These are phyloP conservation scores for Sphaeramia orbicularis DNA, from an alignment of 2,797 vertebrate genomes.

Conservation along the genomic window DNA sequence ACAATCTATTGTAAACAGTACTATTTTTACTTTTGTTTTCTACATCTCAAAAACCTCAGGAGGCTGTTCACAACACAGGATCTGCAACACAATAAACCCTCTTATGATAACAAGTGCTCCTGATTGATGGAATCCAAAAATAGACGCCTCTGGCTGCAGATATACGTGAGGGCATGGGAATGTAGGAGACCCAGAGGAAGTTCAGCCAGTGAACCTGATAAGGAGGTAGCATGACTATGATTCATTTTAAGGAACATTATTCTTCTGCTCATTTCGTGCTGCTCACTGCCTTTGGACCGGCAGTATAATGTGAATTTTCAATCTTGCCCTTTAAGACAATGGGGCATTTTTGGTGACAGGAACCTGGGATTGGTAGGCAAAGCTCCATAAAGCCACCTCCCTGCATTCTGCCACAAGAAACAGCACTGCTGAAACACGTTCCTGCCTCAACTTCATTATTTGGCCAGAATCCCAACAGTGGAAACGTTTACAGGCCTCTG, in stretches of 20 bases:
- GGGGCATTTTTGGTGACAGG: slow-evolving; percentile 67
- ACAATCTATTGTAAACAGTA: too few relatives aligned
- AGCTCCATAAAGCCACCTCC: slow-evolving; percentile 68
- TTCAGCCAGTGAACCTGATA: slow-evolving; percentile 61
- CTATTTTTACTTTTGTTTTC: background rate
- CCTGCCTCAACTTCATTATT: slow-evolving; percentile 53
- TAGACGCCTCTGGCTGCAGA: slow-evolving; percentile 50
- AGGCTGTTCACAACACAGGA: slow-evolving; percentile 18
- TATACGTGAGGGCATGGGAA: slow-evolving; percentile 42
- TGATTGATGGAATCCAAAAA: slow-evolving; percentile 58
- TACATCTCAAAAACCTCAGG: background rate
- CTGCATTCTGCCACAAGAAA: slow-evolving; percentile 60
- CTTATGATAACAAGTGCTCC: slow-evolving; percentile 36
- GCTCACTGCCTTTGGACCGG: slow-evolving; percentile 27
- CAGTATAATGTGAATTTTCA: slow-evolving; percentile 45
- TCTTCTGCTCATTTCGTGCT: slow-evolving; percentile 31
- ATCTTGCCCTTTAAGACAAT: slow-evolving; percentile 74
- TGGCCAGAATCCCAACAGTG: slow-evolving; percentile 63
- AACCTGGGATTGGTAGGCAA: slow-evolving; percentile 58
- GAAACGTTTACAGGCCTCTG: slow-evolving; percentile 67
- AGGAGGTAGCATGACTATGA: slow-evolving; percentile 48
- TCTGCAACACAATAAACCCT: slow-evolving; percentile 30
- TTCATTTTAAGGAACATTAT: slow-evolving; percentile 24
- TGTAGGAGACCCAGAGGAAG: slow-evolving; percentile 53
- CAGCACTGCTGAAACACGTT: slow-evolving; percentile 38